Conservation (phyloP, 2,113 vertebrate genomes). For the Cranoglanis bouderius region DNA sequence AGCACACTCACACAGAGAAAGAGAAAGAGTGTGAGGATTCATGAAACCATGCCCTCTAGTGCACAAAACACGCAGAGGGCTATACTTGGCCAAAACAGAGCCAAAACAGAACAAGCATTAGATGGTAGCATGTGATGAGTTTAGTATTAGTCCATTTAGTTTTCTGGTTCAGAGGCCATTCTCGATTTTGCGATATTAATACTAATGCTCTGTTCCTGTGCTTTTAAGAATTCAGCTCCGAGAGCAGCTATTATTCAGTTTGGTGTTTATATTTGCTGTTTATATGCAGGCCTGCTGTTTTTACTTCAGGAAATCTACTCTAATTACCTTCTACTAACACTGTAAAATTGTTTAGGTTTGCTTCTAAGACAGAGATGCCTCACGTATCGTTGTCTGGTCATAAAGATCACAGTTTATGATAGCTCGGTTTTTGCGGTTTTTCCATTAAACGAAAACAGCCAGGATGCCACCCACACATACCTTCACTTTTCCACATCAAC, state of each 20-base stretch:
- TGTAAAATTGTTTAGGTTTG: constrained; percentile 25
- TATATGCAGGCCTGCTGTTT: constrained; percentile 2
- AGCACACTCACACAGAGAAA: neutral
- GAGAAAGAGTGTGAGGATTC: neutral
- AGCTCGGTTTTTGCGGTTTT: constrained; percentile 47
- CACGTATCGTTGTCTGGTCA: constrained; percentile 8
- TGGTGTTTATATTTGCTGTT: constrained; percentile 24
- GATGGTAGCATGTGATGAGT: neutral
- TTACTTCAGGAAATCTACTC: neutral
- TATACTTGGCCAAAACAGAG: neutral
- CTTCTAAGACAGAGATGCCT: constrained; percentile 9
- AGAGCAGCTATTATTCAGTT: constrained; percentile 12
- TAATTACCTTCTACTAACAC: constrained; percentile 19
- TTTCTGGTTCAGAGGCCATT: neutral
- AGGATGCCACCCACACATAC: constrained; percentile 47
- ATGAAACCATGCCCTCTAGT: constrained; percentile 50
- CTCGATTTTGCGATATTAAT: neutral
- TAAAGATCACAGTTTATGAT: constrained; percentile 34
- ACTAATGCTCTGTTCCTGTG: neutral
- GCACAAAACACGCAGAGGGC: constrained; percentile 13
- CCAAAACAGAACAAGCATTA: neutral
- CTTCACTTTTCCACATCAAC: constrained; percentile 46
- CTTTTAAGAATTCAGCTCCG: neutral
- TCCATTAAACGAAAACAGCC: constrained; percentile 38
- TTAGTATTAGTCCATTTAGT: neutral